A percentile compares a stretch with the other conserved stretches of the same genome.
phyloP scores from a whole-genome alignment of 2,797 vertebrate genomes.

The Coregonus ussuriensis region DNA sequence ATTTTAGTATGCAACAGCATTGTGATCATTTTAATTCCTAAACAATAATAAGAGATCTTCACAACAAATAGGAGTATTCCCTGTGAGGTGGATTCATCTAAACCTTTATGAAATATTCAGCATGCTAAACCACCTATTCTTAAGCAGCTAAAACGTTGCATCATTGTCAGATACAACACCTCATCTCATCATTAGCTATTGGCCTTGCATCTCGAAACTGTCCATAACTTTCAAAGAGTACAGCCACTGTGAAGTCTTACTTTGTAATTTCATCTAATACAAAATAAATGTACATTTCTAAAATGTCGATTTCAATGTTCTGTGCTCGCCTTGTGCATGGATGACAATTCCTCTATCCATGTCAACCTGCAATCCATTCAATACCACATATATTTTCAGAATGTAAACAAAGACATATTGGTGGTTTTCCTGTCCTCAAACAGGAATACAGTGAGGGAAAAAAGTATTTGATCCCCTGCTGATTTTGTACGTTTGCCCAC shows the following conservation, averaged over 20 bases:
- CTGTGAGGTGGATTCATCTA: background rate
- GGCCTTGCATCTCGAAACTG: constrained; percentile 9
- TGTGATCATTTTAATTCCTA: background rate
- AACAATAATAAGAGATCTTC: background rate
- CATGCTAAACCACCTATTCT: constrained; percentile 1
- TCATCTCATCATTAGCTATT: constrained; percentile 3
- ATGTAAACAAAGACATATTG: constrained; percentile 45
- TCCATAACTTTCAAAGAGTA: background rate
- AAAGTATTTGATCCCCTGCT: no score
- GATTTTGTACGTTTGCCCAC: no score
- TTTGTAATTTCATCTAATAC: background rate
- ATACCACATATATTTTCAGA: constrained; percentile 1
- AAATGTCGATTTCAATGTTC: background rate
- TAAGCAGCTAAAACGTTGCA: constrained; percentile 7
- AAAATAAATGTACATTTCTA: background rate
- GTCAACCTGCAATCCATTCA: constrained; percentile 1
- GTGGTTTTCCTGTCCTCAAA: constrained; percentile 1
- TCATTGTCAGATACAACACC: background rate
- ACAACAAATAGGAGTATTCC: background rate
- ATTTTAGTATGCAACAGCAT: background rate
- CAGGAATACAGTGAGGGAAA: background rate
- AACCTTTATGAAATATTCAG: constrained; percentile 4
- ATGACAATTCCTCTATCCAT: background rate
- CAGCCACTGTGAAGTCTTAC: background rate
- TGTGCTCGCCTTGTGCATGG: background rate